Base-by-base conservation (phyloP, 2,113 vertebrate species). In the Hippocampus guttulatus region DNA sequence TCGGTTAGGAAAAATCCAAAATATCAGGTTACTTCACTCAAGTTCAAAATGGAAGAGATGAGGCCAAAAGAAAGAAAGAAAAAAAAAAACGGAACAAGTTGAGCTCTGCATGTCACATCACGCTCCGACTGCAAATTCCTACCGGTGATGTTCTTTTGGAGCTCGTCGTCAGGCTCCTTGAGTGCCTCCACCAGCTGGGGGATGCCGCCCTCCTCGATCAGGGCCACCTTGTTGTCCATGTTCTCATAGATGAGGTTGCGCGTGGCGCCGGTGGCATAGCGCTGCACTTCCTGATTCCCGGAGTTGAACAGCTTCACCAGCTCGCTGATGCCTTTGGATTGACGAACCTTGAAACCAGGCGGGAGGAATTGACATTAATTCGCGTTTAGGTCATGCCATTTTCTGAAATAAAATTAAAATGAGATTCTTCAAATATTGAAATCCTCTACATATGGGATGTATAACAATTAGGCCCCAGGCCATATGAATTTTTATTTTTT, bases 221-320 rank as follows among this genome's bases (percentile, higher is more conserved):
- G 92, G 0, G 90, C 90, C 40, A 91, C 80, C 88, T 99, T 99
- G 90, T 99, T 99, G 62, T 96, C 93, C 0, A 91, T 79, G 0
- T 93, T 97, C 90, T 98, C 95, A 0, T 95, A 99, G 86, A 99
- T 96, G 82, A 98, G 92, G 90, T 99, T 98, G 74, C 97, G 95
- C 82, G 92, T 93, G 73, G 97, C 97, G 0, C 97, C 97, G 0
- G 96, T 98, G 76, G 95, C 94, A 0, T 94, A 96, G 73, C 96
- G 94, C 89, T 95, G 95, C 72, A 99, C 94, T 79, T 98, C 96
- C 85, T 92, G 90, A 88, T 91, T 94, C 0, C 94, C 88, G 1
- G 92, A 93, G 90, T 94, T 95, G 90, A 98, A 96, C 67, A 98
- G 92, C 76, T 92, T 93, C 84, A 98, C 95, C 84, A 98, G 91